Evolutionary conservation across 2,797 vertebrate species (phyloP), one percentile per base, ranked within the genome.

Genomic region (Gephyroberyx darwinii): DNA sequence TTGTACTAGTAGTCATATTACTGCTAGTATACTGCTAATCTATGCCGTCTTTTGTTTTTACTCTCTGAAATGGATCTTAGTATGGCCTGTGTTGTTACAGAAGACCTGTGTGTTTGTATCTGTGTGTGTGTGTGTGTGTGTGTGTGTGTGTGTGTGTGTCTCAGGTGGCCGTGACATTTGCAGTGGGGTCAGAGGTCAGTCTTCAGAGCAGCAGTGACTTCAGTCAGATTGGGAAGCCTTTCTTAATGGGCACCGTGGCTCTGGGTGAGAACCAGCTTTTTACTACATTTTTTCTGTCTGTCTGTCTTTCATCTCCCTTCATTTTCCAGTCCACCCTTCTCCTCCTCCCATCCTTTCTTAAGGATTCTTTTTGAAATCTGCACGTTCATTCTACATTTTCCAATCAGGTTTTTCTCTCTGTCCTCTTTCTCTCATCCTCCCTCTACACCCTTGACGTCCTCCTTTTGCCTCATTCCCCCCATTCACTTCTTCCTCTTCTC

Each of bases 111-210:
- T 35, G 57, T 35, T 37, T 26, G 69, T 48, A n/a, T n/a, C n/a
- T n/a, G 58, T 61, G 50, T 20, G 51, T 4, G 22, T 56, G 70
- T 65, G 68, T 33, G 35, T 71, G 65, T 71, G 41, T 75, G 75
- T 17, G 64, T 81, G 61, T 72, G 39, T 82, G 63, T 86, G 72
- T 81, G 35, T 85, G 60, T 90, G 33, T 69, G 64, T 85, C 78
- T 69, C 88, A 94, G 93, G 92, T 93, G 81, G 85, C 80, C 5
- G 91, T 93, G 88, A 94, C 92, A 78, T 94, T 94, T 86, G 90
- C 90, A 30, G 89, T 93, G 83, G 93, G 93, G 83, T 93, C 93
- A 75, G 90, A 94, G 82, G 91, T 93, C 59, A 90, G 90, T 66
- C 92, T 92, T 51, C 86, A 92, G 82, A 94, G 89, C 90, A 91